Evolutionary conservation across 2,113 vertebrate species (phyloP), one percentile per base, ranked within the genome.

Genomic region (Phoxinus phoxinus): DNA sequence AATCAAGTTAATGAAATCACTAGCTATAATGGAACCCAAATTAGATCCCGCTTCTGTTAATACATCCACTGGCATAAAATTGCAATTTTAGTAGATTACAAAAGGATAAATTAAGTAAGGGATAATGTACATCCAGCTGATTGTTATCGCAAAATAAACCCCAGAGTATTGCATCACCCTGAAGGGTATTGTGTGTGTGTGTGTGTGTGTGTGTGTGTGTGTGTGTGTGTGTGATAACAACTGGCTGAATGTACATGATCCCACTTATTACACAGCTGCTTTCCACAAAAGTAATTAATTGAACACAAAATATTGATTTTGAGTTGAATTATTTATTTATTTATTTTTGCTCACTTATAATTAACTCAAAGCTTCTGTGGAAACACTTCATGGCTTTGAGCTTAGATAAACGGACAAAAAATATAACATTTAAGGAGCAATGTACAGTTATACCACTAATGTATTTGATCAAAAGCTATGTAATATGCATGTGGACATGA

Each of bases 1-100:
- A 73, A 73, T 73, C 71, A 73, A 74, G 41, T 48, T 74, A 74
- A 74, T 48, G 41, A 74, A 74, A 74, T 25, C 11, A 4, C 72
- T 74, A 46, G 41, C 41, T 74, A 48, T 74, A 48, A 74, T 74
- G 72, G 72, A 74, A 74, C 72, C 41, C 72, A 74, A 74, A 74
- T 74, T 74, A 74, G 23, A 48, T 48, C 41, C 41, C 13, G 3
- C 71, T 73, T 13, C 41, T 73, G 23, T 15, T 73, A 73, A 73
- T 73, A 73, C 6, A 73, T 73, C 71, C 41, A 46, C 71, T 46
- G 41, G 71, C 41, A 46, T 9, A 25, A 41, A 17, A 46, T 13
- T 46, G 41, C 72, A 48, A 48, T 48, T 74, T 46, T 74, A 74
- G 23, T 17, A 6, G 6, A 48, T 74, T 48, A 48, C 41, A 48